Conservation (phyloP, 2,113 vertebrate genomes). For the Solea solea region DNA sequence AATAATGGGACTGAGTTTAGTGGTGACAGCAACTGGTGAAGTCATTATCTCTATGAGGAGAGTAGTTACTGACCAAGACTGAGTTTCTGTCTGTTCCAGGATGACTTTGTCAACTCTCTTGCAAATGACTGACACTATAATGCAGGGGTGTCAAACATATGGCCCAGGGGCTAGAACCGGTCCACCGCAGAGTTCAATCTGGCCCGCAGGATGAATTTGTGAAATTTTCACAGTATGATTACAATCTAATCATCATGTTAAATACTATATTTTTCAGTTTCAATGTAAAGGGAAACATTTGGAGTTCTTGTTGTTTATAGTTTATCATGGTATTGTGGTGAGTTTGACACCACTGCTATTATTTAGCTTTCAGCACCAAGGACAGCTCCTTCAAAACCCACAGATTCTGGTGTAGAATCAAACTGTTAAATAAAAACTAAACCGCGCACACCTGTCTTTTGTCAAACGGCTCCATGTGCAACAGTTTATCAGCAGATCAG, state of each 20-base stretch:
- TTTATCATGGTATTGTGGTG: too few species aligned
- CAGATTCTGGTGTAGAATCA: not conserved
- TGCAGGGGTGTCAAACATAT: too few species aligned
- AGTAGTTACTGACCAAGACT: conserved; percentile 11
- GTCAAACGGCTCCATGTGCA: conserved; percentile 12
- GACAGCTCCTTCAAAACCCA: conserved; percentile 33
- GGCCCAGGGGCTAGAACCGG: too few species aligned
- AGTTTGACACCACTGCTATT: too few species aligned
- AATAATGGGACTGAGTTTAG: not conserved
- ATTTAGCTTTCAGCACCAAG: conserved; percentile 38
- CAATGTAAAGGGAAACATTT: too few species aligned
- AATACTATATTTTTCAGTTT: too few species aligned
- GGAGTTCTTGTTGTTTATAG: too few species aligned
- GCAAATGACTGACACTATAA: conserved; percentile 1
- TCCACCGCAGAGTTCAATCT: too few species aligned
- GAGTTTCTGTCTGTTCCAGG: conserved; percentile 28
- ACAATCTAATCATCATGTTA: too few species aligned
- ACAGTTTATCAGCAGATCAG: conserved; percentile 22
- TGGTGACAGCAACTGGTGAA: conserved; percentile 14
- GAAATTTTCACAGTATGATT: too few species aligned
- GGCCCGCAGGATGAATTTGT: too few species aligned
- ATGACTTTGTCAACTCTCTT: conserved; percentile 3
- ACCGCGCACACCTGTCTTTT: conserved; percentile 34
- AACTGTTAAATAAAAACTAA: not conserved
- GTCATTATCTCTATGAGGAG: conserved; percentile 18